Evolutionary conservation across 2,888 invertebrate genomes (phyloP), one percentile per base, ranked within the genome.

Genomic region (Amblyteles armatorius): DNA sequence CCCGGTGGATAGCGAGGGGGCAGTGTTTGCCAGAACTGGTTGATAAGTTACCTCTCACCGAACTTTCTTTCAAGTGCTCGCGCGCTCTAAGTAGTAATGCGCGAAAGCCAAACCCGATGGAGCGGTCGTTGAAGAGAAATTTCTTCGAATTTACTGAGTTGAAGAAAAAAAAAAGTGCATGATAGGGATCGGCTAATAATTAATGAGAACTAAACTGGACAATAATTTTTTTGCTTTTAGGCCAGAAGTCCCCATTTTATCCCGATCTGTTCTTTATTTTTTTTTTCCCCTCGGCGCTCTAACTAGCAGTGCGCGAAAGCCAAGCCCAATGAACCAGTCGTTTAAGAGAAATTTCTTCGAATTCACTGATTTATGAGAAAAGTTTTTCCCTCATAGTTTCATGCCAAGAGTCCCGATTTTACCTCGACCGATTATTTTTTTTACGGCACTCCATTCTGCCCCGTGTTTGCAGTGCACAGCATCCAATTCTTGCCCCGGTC

Each of bases 1-100:
- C 36, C 3, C 55, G 26, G 5, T 22, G 48, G 36, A 69, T 33
- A 36, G 40, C 60, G 19, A 29, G 69, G 63, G 50, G 55, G 22
- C 36, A 3, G 48, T 48, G 79, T 65, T 76, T 83, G 55, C 60
- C 65, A 65, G 63, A 76, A 80, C 79, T 36, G 60, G 72, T 44
- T 79, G 83, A 76, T 48, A 83, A 71, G 63, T 44, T 65, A 44
- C 65, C 19, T 74, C 44, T 68, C 55, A 9, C 36, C 26, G 11
- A 44, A 83, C 79, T 76, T 76, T 71, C 79, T 40, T 76, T 71
- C 60, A n/a, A 50, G 19, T 44, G 22, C 72, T 29, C 33, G 36
- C 50, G 36, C 36, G 52, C 2, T 55, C 65, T 6, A 50, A 65
- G 50, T 77, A 77, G 7, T 11, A 40, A 77, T 67, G 19, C 4